A percentile compares a stretch with the other conserved stretches of the same genome.
Conservation (phyloP, 92 coral and sea anemone genomes). For the Actinostola sp. region DNA sequence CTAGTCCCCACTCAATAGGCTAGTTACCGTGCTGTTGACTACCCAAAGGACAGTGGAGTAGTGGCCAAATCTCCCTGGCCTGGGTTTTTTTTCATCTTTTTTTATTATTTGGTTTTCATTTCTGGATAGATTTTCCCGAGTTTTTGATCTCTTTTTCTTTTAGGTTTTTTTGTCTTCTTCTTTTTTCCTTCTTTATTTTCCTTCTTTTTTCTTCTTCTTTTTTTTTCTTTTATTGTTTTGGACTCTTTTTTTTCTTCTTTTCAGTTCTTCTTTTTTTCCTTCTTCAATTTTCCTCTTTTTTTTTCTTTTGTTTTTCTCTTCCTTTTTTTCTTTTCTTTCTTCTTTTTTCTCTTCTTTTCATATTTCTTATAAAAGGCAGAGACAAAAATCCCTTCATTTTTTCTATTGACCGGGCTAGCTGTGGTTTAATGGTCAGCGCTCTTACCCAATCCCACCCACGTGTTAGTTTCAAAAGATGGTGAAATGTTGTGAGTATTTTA, state of each 20-base stretch:
- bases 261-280: neutral
- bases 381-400: too few relatives aligned
- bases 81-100: neutral
- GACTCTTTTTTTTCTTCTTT: neutral
- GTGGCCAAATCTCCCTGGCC: too few relatives aligned
- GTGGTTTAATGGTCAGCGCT: constrained; percentile 44
- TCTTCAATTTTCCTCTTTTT: neutral
- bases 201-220: neutral
- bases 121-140: neutral
- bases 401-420: constrained; percentile 18
- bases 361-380: neutral
- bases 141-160: neutral
- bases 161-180: neutral
- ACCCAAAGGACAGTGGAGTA: too few relatives aligned
- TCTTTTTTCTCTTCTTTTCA: neutral
- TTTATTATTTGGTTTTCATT: neutral
- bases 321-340: neutral
- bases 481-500: constrained; percentile 2
- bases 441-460: constrained; percentile 35
- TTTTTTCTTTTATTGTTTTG: neutral
- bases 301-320: neutral
- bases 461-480: constrained; percentile 21
- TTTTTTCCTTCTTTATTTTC: neutral
- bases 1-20: too few relatives aligned
- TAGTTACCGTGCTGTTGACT: too few relatives aligned